A percentile compares a stretch with the other conserved stretches of the same genome.
Conservation (phyloP, 1,140 invertebrate species). For the Choristoneura fumiferana region DNA sequence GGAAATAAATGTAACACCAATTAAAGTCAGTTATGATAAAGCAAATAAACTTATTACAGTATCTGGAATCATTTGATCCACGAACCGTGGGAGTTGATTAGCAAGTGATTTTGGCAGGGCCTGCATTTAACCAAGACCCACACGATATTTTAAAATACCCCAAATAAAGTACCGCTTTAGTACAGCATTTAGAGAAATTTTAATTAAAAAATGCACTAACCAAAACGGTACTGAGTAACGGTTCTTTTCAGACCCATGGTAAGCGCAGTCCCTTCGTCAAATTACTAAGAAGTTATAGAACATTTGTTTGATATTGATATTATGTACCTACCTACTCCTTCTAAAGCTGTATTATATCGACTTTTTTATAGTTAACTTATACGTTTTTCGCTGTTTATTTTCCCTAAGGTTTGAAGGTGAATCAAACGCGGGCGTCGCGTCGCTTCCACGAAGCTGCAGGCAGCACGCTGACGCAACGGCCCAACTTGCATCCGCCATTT, state of each 20-base stretch:
- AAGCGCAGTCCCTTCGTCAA: too few species aligned
- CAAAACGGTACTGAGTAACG: too few species aligned
- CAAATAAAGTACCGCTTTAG: conserved; percentile 10
- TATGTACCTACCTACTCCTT: too few species aligned
- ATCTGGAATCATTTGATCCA: neutral
- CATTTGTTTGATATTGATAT: too few species aligned
- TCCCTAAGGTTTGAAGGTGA: conserved; percentile 14
- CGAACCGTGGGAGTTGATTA: conserved; percentile 15
- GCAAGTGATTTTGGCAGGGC: conserved; percentile 21
- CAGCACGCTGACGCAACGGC: conserved; percentile 38
- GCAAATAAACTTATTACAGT: neutral
- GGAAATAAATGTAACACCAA: too few species aligned
- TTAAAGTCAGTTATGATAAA: neutral
- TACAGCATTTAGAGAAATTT: conserved; percentile 43
- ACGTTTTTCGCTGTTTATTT: conserved; percentile 9
- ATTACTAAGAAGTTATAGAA: too few species aligned
- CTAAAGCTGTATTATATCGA: too few species aligned
- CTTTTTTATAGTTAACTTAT: conserved; percentile 1
- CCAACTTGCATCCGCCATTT: conserved; percentile 55
- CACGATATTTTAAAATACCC: neutral
- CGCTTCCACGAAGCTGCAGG: conserved; percentile 19
- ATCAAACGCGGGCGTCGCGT: neutral
- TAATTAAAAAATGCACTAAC: too few species aligned
- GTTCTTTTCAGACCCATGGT: too few species aligned
- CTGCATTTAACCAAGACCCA: conserved; percentile 18